Percentiles rank a stretch among this genome's conserved stretches.
These are phyloP conservation scores for Eupithecia tripunctaria DNA, from an alignment of 2,888 invertebrate species.

Conservation along the genomic window DNA sequence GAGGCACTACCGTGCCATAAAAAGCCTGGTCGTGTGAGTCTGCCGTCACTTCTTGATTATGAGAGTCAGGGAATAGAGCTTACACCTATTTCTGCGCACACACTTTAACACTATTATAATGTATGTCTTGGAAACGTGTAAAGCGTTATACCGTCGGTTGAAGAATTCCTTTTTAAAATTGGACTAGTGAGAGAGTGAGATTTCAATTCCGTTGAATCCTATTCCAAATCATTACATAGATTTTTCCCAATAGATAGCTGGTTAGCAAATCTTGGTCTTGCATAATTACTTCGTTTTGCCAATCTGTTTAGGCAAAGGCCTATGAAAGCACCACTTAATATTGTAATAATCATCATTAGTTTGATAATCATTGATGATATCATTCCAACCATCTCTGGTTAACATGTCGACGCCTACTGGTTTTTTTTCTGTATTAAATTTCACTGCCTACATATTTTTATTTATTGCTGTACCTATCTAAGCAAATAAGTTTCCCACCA, in stretches of 20 bases:
- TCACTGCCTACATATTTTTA: slow-evolving; percentile 3
- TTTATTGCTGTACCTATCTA: slow-evolving; percentile 1
- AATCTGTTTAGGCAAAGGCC: slow-evolving; percentile 10
- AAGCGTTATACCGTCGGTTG: no score
- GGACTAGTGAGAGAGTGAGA: no score
- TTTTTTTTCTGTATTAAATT: slow-evolving; percentile 19
- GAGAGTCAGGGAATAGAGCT: no score
- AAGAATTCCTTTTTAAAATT: background rate
- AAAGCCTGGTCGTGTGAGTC: no score
- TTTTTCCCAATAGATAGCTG: background rate
- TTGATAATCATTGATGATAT: slow-evolving; percentile 28
- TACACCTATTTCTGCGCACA: no score
- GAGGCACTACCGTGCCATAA: background rate
- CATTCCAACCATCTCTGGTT: slow-evolving; percentile 22
- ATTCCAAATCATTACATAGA: background rate
- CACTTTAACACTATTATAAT: no score
- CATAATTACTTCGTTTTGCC: slow-evolving; percentile 18
- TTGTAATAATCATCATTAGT: slow-evolving; percentile 24
- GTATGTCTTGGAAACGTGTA: background rate
- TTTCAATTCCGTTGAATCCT: background rate
- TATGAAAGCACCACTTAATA: slow-evolving; percentile 23
- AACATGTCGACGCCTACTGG: slow-evolving; percentile 23
- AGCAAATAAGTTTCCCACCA: slow-evolving; percentile 17
- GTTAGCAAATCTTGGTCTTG: background rate
- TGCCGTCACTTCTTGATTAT: no score